Evolutionary conservation across 2,113 vertebrate species (phyloP).

Genomic region (Morone saxatilis): DNA sequence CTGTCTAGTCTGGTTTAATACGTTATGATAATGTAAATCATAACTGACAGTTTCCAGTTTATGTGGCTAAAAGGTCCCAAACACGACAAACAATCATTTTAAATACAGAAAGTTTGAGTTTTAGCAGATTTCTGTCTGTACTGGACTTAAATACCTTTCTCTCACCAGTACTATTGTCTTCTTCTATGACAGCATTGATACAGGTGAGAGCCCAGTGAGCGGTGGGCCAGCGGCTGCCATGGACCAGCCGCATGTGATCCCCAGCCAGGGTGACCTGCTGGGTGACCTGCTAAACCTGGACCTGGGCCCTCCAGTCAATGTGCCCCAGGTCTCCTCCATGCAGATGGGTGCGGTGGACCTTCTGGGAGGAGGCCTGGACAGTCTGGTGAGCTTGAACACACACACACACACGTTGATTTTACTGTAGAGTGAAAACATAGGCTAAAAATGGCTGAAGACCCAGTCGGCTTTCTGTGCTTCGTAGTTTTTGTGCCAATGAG

Average conservation of each 20-base stretch:
- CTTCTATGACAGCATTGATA: conserved; percentile 85
- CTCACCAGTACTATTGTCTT: not conserved
- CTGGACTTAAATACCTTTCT: not conserved
- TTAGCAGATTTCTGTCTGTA: not conserved
- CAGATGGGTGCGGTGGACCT: conserved; percentile 98
- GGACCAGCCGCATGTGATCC: conserved; percentile 95
- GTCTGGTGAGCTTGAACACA: conserved; percentile 87
- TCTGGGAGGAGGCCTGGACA: conserved; percentile 95
- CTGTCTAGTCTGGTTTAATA: not conserved
- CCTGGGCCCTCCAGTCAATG: conserved; percentile 93
- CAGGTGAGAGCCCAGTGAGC: conserved; percentile 95
- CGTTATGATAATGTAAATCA: not conserved
- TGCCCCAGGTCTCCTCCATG: conserved; percentile 93
- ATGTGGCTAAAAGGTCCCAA: too few species aligned
- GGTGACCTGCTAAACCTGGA: conserved; percentile 97
- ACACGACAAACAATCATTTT: not conserved
- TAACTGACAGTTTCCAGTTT: not conserved
- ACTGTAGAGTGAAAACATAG: not conserved
- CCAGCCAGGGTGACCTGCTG: conserved; percentile 94
- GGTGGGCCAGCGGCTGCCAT: conserved; percentile 83
- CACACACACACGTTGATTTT: not conserved
- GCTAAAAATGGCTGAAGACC: not conserved
- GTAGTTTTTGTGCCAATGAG: not conserved
- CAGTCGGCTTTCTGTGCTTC: not conserved
- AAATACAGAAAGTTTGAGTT: not conserved